Percentiles rank a stretch among this genome's conserved stretches.
These are phyloP conservation scores for Rhyacophila evoluta DNA, from an alignment of 2,888 invertebrate genomes.

Conservation along the genomic window DNA sequence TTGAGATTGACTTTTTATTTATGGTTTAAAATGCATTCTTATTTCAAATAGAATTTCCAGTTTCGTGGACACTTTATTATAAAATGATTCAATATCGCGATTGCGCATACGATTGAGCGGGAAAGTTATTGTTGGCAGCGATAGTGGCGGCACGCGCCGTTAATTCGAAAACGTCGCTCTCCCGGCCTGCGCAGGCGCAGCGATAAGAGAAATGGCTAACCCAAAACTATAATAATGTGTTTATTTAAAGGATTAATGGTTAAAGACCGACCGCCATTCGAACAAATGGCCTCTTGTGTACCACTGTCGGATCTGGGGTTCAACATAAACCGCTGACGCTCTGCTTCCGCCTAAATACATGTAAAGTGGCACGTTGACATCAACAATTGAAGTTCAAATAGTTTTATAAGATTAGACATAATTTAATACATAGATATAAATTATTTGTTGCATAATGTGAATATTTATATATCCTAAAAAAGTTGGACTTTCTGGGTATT, in stretches of 20 bases:
- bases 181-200: constrained; percentile 32
- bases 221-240: constrained; percentile 50
- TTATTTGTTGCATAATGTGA: too few species aligned
- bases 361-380: too few species aligned
- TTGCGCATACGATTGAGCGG: background rate
- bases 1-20: too few species aligned
- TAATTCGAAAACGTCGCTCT: constrained; percentile 48
- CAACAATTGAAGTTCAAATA: too few species aligned
- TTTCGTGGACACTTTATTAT: background rate
- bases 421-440: too few species aligned
- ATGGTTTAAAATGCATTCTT: background rate
- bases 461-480: too few species aligned
- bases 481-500: too few species aligned
- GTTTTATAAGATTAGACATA: too few species aligned
- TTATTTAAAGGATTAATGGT: constrained; percentile 52
- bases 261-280: constrained; percentile 48
- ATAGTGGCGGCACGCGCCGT: constrained; percentile 50
- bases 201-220: constrained; percentile 36
- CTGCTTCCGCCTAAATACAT: background rate
- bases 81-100: background rate
- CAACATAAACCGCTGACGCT: constrained; percentile 3
- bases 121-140: constrained; percentile 38
- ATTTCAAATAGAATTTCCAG: background rate
- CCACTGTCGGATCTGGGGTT: constrained; percentile 3
- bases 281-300: constrained; percentile 35